A percentile compares a stretch with the other conserved stretches of the same genome.
Conservation (phyloP, 2,888 invertebrate species). For the Neocrepidodera transversa region DNA sequence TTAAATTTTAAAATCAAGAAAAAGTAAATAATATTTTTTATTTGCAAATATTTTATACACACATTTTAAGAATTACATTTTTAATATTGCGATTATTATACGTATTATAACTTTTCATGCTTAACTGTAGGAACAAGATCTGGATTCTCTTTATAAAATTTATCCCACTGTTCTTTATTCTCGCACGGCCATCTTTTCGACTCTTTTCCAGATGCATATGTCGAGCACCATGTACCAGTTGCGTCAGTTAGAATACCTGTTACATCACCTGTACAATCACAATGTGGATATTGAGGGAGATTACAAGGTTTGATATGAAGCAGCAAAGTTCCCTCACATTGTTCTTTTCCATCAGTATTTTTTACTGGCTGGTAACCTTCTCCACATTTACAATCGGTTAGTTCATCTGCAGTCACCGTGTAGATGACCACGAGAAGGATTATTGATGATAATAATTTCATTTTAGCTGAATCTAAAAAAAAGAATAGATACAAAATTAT, state of each 20-base stretch:
- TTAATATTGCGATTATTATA: too few relatives aligned
- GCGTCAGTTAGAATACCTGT: background rate
- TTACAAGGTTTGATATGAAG: background rate
- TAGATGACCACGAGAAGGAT: background rate
- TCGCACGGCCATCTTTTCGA: conserved; percentile 5
- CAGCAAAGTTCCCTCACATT: background rate
- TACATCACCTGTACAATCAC: background rate
- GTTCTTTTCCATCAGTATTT: background rate
- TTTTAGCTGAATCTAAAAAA: background rate
- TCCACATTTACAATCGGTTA: conserved; percentile 4
- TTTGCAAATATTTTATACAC: too few relatives aligned
- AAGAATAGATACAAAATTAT: background rate
- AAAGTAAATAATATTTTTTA: too few relatives aligned
- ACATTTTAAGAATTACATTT: too few relatives aligned
- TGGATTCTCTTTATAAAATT: background rate
- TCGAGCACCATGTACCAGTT: background rate
- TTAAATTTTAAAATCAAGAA: too few relatives aligned
- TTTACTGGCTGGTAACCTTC: background rate
- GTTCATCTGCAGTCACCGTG: background rate
- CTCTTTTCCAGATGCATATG: background rate
- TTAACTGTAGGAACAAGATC: background rate
- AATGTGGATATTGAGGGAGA: background rate
- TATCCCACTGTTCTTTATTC: conserved; percentile 11
- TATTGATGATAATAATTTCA: background rate
- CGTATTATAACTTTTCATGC: too few relatives aligned